Percentiles rank a stretch among this genome's conserved stretches.
These are phyloP conservation scores for Meandrusa payeni DNA, from an alignment of 2,888 invertebrate genomes.

Conservation along the genomic window DNA sequence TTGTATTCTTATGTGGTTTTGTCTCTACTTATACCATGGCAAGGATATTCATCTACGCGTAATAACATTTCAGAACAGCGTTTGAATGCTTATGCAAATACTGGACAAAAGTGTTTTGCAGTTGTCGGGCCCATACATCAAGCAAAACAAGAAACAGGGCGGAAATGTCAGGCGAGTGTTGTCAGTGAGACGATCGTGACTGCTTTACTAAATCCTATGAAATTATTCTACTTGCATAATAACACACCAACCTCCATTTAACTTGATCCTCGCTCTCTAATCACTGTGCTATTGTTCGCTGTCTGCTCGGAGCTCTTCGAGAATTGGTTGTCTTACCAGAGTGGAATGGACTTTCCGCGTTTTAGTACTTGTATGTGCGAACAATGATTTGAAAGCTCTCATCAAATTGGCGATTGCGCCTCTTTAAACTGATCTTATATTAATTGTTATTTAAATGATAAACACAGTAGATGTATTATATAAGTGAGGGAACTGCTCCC, in stretches of 20 bases:
- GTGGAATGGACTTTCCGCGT: not conserved
- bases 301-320: not conserved
- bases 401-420: not conserved
- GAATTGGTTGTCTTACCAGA: not conserved
- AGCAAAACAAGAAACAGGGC: conserved; percentile 17
- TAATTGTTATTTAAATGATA: no score
- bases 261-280: conserved; percentile 12
- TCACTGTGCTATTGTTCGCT: not conserved
- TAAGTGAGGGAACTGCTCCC: no score
- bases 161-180: conserved; percentile 27
- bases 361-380: not conserved
- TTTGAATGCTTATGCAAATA: conserved; percentile 5
- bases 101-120: conserved; percentile 8
- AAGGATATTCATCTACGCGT: not conserved
- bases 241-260: conserved; percentile 19
- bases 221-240: conserved; percentile 32
- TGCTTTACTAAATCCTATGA: conserved; percentile 31
- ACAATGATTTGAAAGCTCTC: conserved; percentile 11
- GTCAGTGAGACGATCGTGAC: conserved; percentile 32
- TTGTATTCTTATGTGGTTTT: no score
- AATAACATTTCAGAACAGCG: not conserved
- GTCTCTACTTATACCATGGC: not conserved
- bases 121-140: conserved; percentile 19
- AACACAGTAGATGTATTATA: no score
- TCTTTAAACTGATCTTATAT: conserved; percentile 1